Evolutionary conservation across 2,797 vertebrate species (phyloP).

Genomic region (Epinephelus malabaricus): DNA sequence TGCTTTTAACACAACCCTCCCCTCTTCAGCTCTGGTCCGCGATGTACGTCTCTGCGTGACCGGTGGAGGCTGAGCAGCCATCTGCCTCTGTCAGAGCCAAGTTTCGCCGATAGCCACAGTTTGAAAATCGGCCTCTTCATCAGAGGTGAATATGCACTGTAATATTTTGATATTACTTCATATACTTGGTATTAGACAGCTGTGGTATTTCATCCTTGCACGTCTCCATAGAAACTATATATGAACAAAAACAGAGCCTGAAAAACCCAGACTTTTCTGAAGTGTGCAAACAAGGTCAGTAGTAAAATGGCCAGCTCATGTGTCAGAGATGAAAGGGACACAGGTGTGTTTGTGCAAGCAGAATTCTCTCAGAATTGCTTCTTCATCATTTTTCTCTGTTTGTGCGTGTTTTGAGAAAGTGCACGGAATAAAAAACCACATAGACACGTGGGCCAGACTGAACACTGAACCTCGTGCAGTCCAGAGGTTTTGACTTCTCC

Average conservation of each 20-base stretch:
- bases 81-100: too few species aligned
- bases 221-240: constrained; percentile 30
- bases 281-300: constrained; percentile 19
- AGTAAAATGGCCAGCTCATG: constrained; percentile 32
- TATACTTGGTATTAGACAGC: neutral
- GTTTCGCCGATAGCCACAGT: too few species aligned
- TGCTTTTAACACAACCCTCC: too few species aligned
- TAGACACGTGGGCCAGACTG: constrained; percentile 23
- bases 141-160: too few species aligned
- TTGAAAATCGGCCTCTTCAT: too few species aligned
- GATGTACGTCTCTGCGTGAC: too few species aligned
- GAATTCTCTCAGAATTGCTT: constrained; percentile 32
- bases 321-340: constrained; percentile 38
- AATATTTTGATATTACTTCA: neutral
- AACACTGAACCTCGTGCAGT: constrained; percentile 72
- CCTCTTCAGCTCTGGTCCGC: too few species aligned
- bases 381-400: constrained; percentile 30
- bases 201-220: constrained; percentile 27
- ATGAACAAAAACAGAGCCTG: neutral
- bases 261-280: constrained; percentile 18
- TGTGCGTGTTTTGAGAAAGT: constrained; percentile 8
- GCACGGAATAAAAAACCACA: neutral
- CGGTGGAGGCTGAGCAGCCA: too few species aligned
- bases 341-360: constrained; percentile 43
- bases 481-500: constrained; percentile 63